Base-by-base conservation (phyloP, 2,113 vertebrate species). In the Aleadryas rufinucha region DNA sequence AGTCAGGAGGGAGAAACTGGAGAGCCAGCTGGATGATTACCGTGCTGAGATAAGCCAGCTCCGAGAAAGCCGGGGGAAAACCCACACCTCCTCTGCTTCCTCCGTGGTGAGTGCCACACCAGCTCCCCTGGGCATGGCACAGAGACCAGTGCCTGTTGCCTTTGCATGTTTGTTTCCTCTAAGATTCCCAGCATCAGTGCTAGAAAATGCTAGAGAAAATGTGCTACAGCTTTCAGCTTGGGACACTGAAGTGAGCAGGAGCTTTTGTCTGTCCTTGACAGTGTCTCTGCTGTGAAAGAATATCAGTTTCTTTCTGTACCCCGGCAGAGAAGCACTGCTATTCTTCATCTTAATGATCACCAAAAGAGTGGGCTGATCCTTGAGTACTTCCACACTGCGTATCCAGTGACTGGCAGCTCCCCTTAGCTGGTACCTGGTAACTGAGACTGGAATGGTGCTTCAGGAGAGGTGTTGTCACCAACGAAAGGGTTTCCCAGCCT, bases 1-100 rank as follows among this genome's bases (percentile, higher is more conserved):
- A 20, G 44, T 98, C 31, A 97, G 98, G 16, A 84, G 98, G 90
- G 98, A 99, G 95, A 98, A 98, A 84, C 96, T 98, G 95, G 98
- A 99, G 89, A 94, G 96, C 60, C 96, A 98, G 66, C 89, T 98
- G 96, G 98, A 98, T 69, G 97, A 96, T 5, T 97, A 12, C 84
- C 96, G 97, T 26, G 98, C 97, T 20, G 96, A 98, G 81, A 97
- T 98, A 35, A 78, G 80, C 41, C 97, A 45, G 10, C 97, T 98
- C 24, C 97, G 61, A 44, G 61, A 96, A 54, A 69, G 74, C 39
- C 87, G 96, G 80, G 93, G 91, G 41, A 95, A 97, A 60, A 30
- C 87, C 26, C 6, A 3, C 27, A 1, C 3, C 1, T 16, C 78
- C 35, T 45, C 37, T 41, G 35, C 61, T 7, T 23, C 47, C 30